Base-by-base conservation (phyloP, 2,113 vertebrate species). In the Promerops cafer region DNA sequence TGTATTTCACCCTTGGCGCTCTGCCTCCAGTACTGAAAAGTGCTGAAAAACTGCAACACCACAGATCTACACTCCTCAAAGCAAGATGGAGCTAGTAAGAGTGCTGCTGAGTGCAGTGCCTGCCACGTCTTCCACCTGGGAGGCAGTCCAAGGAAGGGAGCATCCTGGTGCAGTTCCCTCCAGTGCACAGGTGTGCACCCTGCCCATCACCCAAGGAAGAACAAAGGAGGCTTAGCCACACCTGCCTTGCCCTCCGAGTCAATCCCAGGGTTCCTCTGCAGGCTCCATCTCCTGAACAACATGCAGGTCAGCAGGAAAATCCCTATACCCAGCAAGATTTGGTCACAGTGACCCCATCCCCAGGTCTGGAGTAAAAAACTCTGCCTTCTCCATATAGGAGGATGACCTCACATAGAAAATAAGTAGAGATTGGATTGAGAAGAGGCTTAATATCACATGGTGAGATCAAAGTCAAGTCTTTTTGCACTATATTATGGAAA, bases 111-210 rank as follows among this genome's bases (percentile, higher is more conserved):
- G 28, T 6, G 1, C 2, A 8, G 21, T 20, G 14, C 35, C 22
- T 26, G 2, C 9, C 35, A 31, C 23, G 12, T 1, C 22, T 24
- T 31, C 24, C 1, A 2, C 18, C 2, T 0, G 0, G 8, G 33
- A 81, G 5, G 26, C 31, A 45, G 4, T 15, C 17, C 16, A 18
- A 0, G 0, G 3, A 66, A 20, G 8, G 22, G 13, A n/a, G 23
- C 11, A 5, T 10, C 30, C 37, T 31, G 37, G 19, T 31, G 47
- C 45, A 27, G 11, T 17, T 40, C 64, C 7, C 70, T 59, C 53
- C 60, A 57, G 6, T 31, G 21, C 39, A 33, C 12, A 35, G 26
- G 3, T 21, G 4, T 57, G 31, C 23, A 65, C 9, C 11, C 54
- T 7, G 1, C 27, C 66, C 35, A 66, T 74, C 69, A 63, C 3